Percentiles rank a stretch among this genome's conserved stretches.
Evolutionary conservation across 1,140 invertebrate species (phyloP).

Genomic region (Nephotettix cincticeps): DNA sequence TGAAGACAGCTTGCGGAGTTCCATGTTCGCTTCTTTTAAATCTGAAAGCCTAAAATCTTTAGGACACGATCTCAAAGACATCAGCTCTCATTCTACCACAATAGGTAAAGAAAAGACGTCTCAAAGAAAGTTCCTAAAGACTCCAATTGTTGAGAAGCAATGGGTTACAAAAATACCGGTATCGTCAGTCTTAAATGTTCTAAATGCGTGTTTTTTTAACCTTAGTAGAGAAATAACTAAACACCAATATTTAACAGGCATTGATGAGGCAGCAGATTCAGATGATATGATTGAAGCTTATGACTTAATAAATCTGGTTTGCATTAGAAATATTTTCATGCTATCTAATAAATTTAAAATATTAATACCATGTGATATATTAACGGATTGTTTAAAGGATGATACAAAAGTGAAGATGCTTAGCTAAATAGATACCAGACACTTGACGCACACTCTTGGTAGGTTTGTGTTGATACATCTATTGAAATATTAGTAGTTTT

Average conservation of each 20-base stretch:
- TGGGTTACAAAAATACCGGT: neutral
- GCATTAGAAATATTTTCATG: neutral
- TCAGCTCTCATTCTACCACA: neutral
- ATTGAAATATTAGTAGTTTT: too few relatives aligned
- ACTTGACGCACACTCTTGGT: too few relatives aligned
- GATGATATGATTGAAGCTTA: constrained; percentile 3
- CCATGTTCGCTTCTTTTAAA: neutral
- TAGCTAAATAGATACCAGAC: too few relatives aligned
- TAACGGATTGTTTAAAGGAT: too few relatives aligned
- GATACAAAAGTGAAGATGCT: too few relatives aligned
- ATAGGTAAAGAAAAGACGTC: neutral
- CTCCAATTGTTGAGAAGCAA: neutral
- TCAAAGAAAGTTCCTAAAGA: neutral
- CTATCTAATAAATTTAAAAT: constrained; percentile 14
- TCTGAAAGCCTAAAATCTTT: neutral
- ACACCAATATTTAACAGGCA: neutral
- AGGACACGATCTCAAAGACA: neutral
- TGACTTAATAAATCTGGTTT: neutral
- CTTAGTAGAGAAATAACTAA: neutral
- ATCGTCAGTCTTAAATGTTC: neutral
- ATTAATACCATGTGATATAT: neutral
- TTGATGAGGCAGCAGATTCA: neutral
- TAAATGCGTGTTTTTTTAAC: neutral
- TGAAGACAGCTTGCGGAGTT: neutral
- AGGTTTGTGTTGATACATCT: too few relatives aligned